A percentile compares a stretch with the other conserved stretches of the same genome.
Conservation (phyloP, 2,797 vertebrate genomes). For the Sciurus carolinensis region DNA sequence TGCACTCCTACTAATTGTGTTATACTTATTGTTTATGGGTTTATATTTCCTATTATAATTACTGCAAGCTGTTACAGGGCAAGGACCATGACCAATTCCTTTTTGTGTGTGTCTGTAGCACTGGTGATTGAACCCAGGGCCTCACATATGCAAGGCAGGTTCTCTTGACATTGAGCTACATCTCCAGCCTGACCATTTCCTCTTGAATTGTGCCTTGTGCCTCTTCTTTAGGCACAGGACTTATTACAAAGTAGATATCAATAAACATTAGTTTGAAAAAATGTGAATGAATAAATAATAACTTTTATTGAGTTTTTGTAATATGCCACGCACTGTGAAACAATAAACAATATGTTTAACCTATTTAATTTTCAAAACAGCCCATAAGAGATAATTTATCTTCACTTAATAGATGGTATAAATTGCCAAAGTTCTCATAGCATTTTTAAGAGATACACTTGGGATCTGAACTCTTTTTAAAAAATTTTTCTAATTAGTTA, state of each 20-base stretch:
- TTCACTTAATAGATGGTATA: conserved; percentile 10
- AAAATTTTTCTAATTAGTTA: too few relatives aligned
- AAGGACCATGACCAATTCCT: background rate
- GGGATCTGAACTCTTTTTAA: conserved; percentile 2
- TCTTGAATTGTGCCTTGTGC: background rate
- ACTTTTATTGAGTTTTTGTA: conserved; percentile 30
- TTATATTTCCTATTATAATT: background rate
- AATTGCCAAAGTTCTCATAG: background rate
- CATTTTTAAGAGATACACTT: background rate
- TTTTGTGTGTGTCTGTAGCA: too few relatives aligned
- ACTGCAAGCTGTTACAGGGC: background rate
- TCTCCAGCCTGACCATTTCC: background rate
- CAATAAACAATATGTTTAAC: background rate
- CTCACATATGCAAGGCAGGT: too few relatives aligned
- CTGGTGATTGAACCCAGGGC: too few relatives aligned
- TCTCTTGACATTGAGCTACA: background rate
- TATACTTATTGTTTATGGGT: background rate
- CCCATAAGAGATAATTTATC: background rate
- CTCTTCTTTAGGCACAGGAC: background rate
- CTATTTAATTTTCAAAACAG: conserved; percentile 23
- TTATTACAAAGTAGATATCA: background rate
- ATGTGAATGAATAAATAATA: background rate
- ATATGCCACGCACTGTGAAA: background rate
- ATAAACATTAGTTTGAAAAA: conserved; percentile 34
- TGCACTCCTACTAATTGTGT: background rate